Evolutionary conservation across 1,140 invertebrate species (phyloP).

Genomic region (Nephotettix cincticeps): DNA sequence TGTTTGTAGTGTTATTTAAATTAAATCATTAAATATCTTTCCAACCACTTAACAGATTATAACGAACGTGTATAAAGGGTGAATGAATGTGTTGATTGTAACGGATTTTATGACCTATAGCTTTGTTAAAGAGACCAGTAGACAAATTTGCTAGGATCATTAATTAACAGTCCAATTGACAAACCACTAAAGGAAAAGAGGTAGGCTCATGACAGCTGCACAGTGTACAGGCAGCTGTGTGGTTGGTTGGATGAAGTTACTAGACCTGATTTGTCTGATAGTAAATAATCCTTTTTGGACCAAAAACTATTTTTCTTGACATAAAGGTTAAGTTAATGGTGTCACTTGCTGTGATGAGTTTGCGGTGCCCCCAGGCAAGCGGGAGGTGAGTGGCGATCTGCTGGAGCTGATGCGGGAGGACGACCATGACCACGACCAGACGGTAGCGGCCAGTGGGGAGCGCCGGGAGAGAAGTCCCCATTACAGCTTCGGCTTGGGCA

Average conservation of each 20-base stretch:
- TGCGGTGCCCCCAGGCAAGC: not conserved
- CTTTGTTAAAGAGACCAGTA: too few relatives aligned
- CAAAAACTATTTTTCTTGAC: not conserved
- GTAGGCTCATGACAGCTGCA: not conserved
- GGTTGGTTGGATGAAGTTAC: not conserved
- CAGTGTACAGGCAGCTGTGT: not conserved
- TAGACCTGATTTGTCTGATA: not conserved
- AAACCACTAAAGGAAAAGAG: too few relatives aligned
- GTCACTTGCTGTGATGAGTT: not conserved
- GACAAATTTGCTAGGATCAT: too few relatives aligned
- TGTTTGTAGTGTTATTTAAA: not conserved
- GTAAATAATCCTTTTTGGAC: not conserved
- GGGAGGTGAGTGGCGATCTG: not conserved
- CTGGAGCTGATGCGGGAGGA: not conserved
- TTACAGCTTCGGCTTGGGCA: constrained; percentile 31
- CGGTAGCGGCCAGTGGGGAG: not conserved
- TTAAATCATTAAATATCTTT: not conserved
- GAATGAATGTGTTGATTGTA: not conserved
- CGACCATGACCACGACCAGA: not conserved
- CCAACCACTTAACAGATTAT: not conserved
- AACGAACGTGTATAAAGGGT: not conserved
- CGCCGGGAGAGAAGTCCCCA: constrained; percentile 2
- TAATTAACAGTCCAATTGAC: too few relatives aligned
- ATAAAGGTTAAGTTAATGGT: not conserved
- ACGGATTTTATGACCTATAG: too few relatives aligned